Evolutionary conservation across 2,113 vertebrate species (phyloP).

Genomic region (Melanostigma gelatinosum): DNA sequence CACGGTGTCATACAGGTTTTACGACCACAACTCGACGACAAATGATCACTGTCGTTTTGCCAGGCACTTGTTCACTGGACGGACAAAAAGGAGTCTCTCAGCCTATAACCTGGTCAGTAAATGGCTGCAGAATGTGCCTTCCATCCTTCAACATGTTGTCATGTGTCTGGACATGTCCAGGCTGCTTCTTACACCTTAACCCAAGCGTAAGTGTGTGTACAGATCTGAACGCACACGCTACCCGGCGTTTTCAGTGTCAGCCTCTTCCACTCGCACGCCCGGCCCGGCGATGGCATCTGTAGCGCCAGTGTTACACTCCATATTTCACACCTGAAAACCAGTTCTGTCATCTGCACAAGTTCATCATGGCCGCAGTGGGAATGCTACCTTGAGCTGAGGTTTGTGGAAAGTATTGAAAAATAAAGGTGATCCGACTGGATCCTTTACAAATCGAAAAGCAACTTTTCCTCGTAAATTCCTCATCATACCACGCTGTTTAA

Average conservation of each 20-base stretch:
- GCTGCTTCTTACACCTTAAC: conserved; percentile 24
- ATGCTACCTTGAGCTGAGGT: neutral
- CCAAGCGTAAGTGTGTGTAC: conserved; percentile 2
- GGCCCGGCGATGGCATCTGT: conserved; percentile 53
- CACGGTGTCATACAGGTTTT: neutral
- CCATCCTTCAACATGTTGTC: conserved; percentile 27
- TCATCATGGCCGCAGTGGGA: neutral
- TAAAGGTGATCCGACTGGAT: neutral
- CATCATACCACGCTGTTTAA: neutral
- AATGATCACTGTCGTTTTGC: conserved; percentile 1
- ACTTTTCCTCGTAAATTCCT: conserved; percentile 44
- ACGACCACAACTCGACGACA: neutral
- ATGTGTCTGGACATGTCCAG: conserved; percentile 50
- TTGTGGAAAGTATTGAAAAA: neutral
- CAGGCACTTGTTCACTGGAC: neutral
- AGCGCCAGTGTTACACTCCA: conserved; percentile 43
- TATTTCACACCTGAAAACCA: conserved; percentile 15
- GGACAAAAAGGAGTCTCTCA: conserved; percentile 18
- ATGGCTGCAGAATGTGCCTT: conserved; percentile 23
- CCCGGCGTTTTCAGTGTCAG: conserved; percentile 3
- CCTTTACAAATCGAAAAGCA: conserved; percentile 4
- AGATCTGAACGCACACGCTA: conserved; percentile 6
- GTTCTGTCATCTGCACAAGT: neutral
- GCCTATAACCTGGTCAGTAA: neutral
- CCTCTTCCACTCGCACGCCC: conserved; percentile 46